Evolutionary conservation across 2,888 invertebrate species (phyloP).

Genomic region (Pollenia labialis): DNA sequence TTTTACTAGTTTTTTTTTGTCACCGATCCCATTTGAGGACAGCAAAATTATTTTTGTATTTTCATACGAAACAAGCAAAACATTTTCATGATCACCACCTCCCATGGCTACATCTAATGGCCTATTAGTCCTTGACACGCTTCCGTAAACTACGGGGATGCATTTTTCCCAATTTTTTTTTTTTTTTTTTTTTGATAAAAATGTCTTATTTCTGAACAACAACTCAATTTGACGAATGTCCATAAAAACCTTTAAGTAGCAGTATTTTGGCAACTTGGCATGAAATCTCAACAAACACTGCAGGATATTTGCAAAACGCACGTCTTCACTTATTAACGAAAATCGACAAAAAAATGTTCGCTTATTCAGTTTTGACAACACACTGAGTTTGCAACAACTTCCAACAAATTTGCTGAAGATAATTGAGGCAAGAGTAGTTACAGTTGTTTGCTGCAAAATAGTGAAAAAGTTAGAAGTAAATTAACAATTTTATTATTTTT

Average conservation of each 20-base stretch:
- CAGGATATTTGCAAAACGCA: slow-evolving; percentile 73
- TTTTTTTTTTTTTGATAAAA: slow-evolving; percentile 47
- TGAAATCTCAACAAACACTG: slow-evolving; percentile 79
- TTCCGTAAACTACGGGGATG: slow-evolving; percentile 78
- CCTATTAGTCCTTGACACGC: slow-evolving; percentile 82
- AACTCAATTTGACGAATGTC: slow-evolving; percentile 55
- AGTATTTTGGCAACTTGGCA: slow-evolving; percentile 73
- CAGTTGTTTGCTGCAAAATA: not conserved
- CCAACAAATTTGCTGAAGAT: not conserved
- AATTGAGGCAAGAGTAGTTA: slow-evolving; percentile 3
- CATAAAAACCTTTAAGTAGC: slow-evolving; percentile 80
- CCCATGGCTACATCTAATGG: slow-evolving; percentile 72
- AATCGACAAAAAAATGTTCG: slow-evolving; percentile 20
- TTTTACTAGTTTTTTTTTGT: not conserved
- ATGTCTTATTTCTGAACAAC: slow-evolving; percentile 33
- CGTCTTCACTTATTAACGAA: slow-evolving; percentile 42
- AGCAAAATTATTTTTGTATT: slow-evolving; percentile 28
- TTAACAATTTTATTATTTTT: slow-evolving; percentile 53
- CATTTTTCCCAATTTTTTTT: slow-evolving; percentile 30
- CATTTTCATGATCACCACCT: slow-evolving; percentile 23
- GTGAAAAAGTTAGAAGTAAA: not conserved
- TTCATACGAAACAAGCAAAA: slow-evolving; percentile 44
- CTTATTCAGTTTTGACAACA: slow-evolving; percentile 15
- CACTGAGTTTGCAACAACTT: slow-evolving; percentile 40
- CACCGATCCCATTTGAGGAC: not conserved